Evolutionary conservation across 2,888 invertebrate species (phyloP).

Genomic region (Agriopis marginaria): DNA sequence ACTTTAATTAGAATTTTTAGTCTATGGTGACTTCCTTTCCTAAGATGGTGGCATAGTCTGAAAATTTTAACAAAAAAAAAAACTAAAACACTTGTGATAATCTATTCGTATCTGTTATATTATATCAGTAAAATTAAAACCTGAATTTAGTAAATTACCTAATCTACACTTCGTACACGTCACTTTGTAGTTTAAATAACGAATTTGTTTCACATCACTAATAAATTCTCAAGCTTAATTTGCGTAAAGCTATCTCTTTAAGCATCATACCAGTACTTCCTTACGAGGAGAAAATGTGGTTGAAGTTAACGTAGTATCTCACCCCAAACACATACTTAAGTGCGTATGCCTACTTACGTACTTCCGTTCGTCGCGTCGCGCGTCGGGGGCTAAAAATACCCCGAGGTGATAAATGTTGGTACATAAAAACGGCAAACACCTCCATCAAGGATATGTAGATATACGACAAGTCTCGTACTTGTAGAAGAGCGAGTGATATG

Average conservation of each 20-base stretch:
- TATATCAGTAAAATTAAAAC: too few relatives aligned
- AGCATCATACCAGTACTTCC: slow-evolving; percentile 3
- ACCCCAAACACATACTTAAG: slow-evolving; percentile 30
- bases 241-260: slow-evolving; percentile 16
- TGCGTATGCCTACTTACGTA: slow-evolving; percentile 28
- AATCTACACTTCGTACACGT: too few relatives aligned
- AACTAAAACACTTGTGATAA: too few relatives aligned
- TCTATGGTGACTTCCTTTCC: too few relatives aligned
- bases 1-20: too few relatives aligned
- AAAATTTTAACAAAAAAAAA: too few relatives aligned
- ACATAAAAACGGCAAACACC: slow-evolving; percentile 33
- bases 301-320: slow-evolving; percentile 21
- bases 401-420: slow-evolving; percentile 35
- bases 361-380: slow-evolving; percentile 26
- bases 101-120: too few relatives aligned
- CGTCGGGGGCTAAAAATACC: slow-evolving; percentile 32
- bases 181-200: neutral
- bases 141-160: too few relatives aligned
- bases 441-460: slow-evolving; percentile 32
- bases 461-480: slow-evolving; percentile 14
- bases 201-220: neutral
- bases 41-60: too few relatives aligned
- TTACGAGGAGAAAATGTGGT: slow-evolving; percentile 26
- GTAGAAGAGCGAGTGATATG: slow-evolving; percentile 7
- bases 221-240: slow-evolving; percentile 12